Base-by-base conservation (phyloP, 1,140 invertebrate genomes). In the Neotoxoptera formosana region DNA sequence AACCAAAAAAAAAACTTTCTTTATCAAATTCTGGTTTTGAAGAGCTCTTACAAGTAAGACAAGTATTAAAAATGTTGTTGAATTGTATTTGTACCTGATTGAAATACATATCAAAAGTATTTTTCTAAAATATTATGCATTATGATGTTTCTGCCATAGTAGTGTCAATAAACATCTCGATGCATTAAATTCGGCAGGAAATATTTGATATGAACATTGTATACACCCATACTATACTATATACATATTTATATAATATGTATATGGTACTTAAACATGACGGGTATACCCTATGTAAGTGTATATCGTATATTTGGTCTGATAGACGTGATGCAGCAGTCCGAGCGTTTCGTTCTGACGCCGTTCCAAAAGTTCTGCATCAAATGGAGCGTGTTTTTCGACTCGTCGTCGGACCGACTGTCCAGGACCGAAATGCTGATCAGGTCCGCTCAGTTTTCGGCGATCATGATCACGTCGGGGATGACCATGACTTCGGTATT, bases 351-450 rank as follows among this genome's bases (percentile, higher is more conserved):
- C 87, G n/a, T 53, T 30, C 20, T 89, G 87, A 34, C 87, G 21
- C n/a, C 48, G n/a, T 89, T 89, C 34, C 87, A 89, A 30, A 89
- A 89, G 48, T 89, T 89, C 30, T 89, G 87, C 87, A 36, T 89
- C 34, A n/a, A 48, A 56, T 89, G 87, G 87, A 53, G 87, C 34
- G 48, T 89, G n/a, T 7, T 89, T n/a, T 89, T 53, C 23, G 87
- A 89, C 21, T 34, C 48, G 9, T 36, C 87, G 1, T 53, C 87
- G 87, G 48, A 89, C 87, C 87, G 48, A 1, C 48, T 89, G 34
- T 89, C 87, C 51, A n/a, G n/a, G n/a, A 30, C 4, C 34, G 87
- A 89, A 51, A 89, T 9, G 3, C 11, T 21, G n/a, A 21, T 89
- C 8, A 30, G 87, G 20, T 14, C n/a, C 7, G 1, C 36, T 7